A percentile compares a stretch with the other conserved stretches of the same genome.
phyloP scores from a whole-genome alignment of 2,888 invertebrate species.

The Thecocarcelia acutangulata region DNA sequence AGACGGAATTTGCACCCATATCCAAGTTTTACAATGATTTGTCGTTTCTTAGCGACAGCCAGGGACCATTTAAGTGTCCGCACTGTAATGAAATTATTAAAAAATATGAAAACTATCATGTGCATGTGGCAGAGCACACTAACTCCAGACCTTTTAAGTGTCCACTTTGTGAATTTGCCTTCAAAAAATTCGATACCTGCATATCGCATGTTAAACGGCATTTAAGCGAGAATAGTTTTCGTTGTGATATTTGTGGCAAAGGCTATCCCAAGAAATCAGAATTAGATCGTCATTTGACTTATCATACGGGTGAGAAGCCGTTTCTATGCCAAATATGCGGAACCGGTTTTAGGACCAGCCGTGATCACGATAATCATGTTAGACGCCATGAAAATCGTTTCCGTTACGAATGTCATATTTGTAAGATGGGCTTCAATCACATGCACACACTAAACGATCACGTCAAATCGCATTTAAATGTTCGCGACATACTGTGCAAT shows the following conservation, averaged over 20 bases:
- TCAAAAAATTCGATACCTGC: slow-evolving; percentile 54
- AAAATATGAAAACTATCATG: slow-evolving; percentile 61
- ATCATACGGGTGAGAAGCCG: slow-evolving; percentile 72
- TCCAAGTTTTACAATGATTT: slow-evolving; percentile 51
- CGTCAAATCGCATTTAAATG: slow-evolving; percentile 75
- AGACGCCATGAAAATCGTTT: slow-evolving; percentile 62
- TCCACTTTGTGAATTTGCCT: slow-evolving; percentile 53
- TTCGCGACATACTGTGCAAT: slow-evolving; percentile 74
- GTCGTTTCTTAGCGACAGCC: slow-evolving; percentile 51
- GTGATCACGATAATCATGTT: slow-evolving; percentile 55
- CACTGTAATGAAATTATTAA: slow-evolving; percentile 58
- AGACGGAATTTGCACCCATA: slow-evolving; percentile 45
- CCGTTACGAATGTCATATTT: slow-evolving; percentile 59
- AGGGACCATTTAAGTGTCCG: slow-evolving; percentile 59
- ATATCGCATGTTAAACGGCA: slow-evolving; percentile 64
- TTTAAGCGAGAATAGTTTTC: slow-evolving; percentile 52
- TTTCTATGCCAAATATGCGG: slow-evolving; percentile 72
- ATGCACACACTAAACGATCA: slow-evolving; percentile 67
- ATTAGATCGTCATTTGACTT: slow-evolving; percentile 51
- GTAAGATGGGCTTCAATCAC: slow-evolving; percentile 59
- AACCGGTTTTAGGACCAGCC: slow-evolving; percentile 72
- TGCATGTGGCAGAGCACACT: slow-evolving; percentile 62
- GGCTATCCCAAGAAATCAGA: slow-evolving; percentile 54
- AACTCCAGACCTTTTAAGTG: slow-evolving; percentile 61
- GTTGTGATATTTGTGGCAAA: slow-evolving; percentile 63